Percentiles rank a stretch among this genome's conserved stretches.
Conservation (phyloP, 2,113 vertebrate species). For the Microcebus lehilahytsara region DNA sequence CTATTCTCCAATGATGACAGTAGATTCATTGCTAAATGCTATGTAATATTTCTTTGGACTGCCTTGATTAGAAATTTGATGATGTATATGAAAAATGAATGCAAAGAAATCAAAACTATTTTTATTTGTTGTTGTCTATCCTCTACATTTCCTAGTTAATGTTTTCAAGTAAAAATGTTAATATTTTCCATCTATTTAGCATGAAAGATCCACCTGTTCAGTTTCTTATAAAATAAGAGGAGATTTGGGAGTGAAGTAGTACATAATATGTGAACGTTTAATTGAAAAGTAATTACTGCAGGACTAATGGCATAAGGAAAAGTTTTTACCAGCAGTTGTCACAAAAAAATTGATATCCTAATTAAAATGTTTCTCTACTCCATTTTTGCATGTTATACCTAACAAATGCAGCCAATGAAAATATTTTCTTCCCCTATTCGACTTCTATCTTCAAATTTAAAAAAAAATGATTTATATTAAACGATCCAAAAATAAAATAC, state of each 20-base stretch:
- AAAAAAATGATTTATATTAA: neutral
- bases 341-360: neutral
- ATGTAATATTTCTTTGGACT: constrained; percentile 66
- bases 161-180: constrained; percentile 78
- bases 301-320: neutral
- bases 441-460: neutral
- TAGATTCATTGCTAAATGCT: constrained; percentile 63
- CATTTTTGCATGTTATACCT: neutral
- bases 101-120: constrained; percentile 67
- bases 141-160: constrained; percentile 71
- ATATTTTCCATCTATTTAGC: constrained; percentile 80
- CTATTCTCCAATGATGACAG: constrained; percentile 53
- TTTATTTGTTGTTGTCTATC: constrained; percentile 69
- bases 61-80: constrained; percentile 68
- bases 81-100: constrained; percentile 70
- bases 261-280: constrained; percentile 62
- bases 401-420: neutral
- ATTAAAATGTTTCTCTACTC: neutral
- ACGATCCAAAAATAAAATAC: neutral
- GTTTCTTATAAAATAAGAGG: constrained; percentile 78
- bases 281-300: constrained; percentile 57
- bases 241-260: constrained; percentile 63
- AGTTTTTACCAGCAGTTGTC: neutral
- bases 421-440: neutral
- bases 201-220: constrained; percentile 76